phyloP scores from a whole-genome alignment of 30 jellyfish, hydroid and myxozoan species.

The Sanderia malayensis region DNA sequence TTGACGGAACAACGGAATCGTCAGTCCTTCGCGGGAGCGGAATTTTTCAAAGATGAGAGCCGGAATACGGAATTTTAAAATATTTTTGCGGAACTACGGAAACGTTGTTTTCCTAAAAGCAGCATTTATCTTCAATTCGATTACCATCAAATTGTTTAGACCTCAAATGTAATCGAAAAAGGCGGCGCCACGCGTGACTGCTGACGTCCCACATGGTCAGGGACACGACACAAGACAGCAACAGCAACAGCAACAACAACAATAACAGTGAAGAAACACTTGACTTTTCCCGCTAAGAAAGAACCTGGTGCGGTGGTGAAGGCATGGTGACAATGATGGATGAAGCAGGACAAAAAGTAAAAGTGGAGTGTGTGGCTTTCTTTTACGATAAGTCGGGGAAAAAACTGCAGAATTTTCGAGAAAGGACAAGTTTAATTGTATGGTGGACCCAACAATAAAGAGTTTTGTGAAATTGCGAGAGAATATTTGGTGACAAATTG shows the following conservation, averaged over 20 bases:
- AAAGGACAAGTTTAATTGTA: slow-evolving; percentile 22
- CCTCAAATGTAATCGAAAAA: not conserved
- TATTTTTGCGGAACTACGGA: slow-evolving; percentile 10
- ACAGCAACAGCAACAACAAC: too few relatives aligned
- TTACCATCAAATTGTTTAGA: not conserved
- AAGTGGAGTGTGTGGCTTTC: slow-evolving; percentile 36
- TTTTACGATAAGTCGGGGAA: slow-evolving; percentile 28
- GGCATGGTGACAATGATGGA: slow-evolving; percentile 3
- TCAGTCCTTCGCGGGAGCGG: slow-evolving; percentile 14
- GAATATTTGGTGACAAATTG: slow-evolving; percentile 21
- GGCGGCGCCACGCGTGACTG: not conserved
- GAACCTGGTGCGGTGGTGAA: not conserved
- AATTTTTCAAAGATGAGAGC: slow-evolving; percentile 12
- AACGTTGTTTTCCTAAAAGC: slow-evolving; percentile 13
- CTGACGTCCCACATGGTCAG: too few relatives aligned
- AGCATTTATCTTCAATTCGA: not conserved
- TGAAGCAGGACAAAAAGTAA: slow-evolving; percentile 8
- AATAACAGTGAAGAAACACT: too few relatives aligned
- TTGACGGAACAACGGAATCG: slow-evolving; percentile 7
- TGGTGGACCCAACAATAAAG: slow-evolving; percentile 20
- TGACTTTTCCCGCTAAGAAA: too few relatives aligned
- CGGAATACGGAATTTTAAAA: slow-evolving; percentile 26
- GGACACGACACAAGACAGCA: slow-evolving; percentile 13
- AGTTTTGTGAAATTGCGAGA: slow-evolving; percentile 27
- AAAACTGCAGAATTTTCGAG: slow-evolving; percentile 13